Percentiles rank a stretch among this genome's conserved stretches.
phyloP scores from a whole-genome alignment of 2,888 invertebrate genomes.

The Molorchus minor region DNA sequence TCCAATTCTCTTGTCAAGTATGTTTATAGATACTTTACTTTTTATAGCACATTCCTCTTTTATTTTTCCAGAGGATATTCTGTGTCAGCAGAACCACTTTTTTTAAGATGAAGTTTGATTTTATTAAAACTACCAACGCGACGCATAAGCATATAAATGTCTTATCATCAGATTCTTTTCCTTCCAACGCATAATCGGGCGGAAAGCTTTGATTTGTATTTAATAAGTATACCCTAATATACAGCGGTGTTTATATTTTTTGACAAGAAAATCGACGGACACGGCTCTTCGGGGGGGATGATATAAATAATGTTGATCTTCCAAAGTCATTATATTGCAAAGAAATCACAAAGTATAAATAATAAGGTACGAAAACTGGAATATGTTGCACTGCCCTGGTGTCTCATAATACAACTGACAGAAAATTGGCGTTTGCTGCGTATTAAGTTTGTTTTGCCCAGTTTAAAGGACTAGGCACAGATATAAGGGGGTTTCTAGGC shows the following conservation, averaged over 20 bases:
- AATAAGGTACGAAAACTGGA: too few species aligned
- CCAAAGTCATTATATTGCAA: too few species aligned
- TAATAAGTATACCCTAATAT: neutral
- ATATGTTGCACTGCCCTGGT: too few species aligned
- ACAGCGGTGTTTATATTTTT: neutral
- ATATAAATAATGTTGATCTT: too few species aligned
- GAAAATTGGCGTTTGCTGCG: too few species aligned
- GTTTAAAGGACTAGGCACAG: too few species aligned
- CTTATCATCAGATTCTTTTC: conserved; percentile 1
- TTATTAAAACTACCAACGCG: conserved; percentile 1
- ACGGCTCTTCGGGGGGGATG: too few species aligned
- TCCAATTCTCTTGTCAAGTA: neutral
- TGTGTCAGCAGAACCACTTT: conserved; percentile 12
- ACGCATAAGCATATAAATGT: conserved; percentile 14
- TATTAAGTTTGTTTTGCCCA: too few species aligned
- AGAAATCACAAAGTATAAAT: too few species aligned
- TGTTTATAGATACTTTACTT: conserved; percentile 20
- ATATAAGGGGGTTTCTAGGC: too few species aligned
- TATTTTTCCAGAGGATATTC: conserved; percentile 18
- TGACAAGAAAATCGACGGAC: neutral
- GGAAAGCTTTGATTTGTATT: neutral
- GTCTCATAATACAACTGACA: too few species aligned
- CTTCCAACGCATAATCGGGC: neutral
- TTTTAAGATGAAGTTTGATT: conserved; percentile 11
- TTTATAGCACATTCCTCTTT: conserved; percentile 15